Evolutionary conservation across 2,888 invertebrate genomes (phyloP), one percentile per base, ranked within the genome.

Genomic region (Sabellastarte sp.): DNA sequence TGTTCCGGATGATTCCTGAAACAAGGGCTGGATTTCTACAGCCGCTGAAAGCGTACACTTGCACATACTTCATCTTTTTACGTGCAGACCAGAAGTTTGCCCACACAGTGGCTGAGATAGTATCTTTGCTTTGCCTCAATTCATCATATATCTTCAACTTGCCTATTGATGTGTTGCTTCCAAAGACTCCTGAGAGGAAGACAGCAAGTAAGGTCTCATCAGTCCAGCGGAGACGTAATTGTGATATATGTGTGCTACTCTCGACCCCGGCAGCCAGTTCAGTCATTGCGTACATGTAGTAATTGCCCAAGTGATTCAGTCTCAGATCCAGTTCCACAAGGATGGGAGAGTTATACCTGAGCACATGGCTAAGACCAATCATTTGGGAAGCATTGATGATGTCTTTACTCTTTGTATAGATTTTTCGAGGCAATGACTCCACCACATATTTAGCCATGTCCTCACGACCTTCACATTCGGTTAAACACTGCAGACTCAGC

Each of bases 81-180:
- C 78, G 74, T 3, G 76, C 75, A 20, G 70, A 69, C 59, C 76
- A 76, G 24, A 80, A 63, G 29, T 76, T 72, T 1, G 75, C 73
- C 76, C 77, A 79, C 10, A 77, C 75, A n/a, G 70, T 71, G 3
- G 78, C 77, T n/a, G 74, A 61, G 1, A 77, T 63, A 1, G 66
- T 63, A 29, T 73, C 72, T 0, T 60, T 56, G 3, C 64, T 63
- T 31, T 26, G 5, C 32, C 66, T 65, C 26, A 68, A 63, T 26
- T 59, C 65, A 31, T 72, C 71, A 26, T 72, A 68, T 3, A 77
- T 57, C 3, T 68, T 65, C 29, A 79, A 63, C 3, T 60, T 71
- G 10, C 69, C 63, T 10, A 79, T 62, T 1, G 70, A 59, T 32
- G 66, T 51, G 32, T 67, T 66, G 41, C 66, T 66, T 0, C 63